These are phyloP conservation scores for Perccottus glenii DNA, from an alignment of 2,113 vertebrate genomes.

Conservation along the genomic window DNA sequence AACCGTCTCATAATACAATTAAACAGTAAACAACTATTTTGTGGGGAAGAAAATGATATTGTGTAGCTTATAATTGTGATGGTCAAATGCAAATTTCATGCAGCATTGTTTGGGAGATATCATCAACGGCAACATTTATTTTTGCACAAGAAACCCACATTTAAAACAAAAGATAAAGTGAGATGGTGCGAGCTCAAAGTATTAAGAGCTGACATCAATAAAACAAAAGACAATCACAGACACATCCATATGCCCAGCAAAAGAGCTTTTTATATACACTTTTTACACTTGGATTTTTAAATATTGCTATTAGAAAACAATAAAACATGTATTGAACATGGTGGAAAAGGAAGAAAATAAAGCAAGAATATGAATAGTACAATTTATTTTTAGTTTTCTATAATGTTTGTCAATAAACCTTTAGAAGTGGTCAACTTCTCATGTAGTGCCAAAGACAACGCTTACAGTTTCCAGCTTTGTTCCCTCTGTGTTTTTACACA, in stretches of 20 bases:
- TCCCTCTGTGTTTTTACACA: slow-evolving; percentile 27
- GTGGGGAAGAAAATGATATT: slow-evolving; percentile 42
- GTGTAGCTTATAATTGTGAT: slow-evolving; percentile 41
- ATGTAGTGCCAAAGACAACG: slow-evolving; percentile 64
- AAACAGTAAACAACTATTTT: slow-evolving; percentile 52
- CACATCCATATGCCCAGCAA: slow-evolving; percentile 75
- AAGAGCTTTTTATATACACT: slow-evolving; percentile 78
- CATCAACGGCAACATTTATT: slow-evolving; percentile 51
- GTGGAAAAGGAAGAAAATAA: slow-evolving; percentile 68
- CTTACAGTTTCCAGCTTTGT: slow-evolving; percentile 43
- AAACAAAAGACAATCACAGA: slow-evolving; percentile 73
- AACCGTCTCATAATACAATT: slow-evolving; percentile 47
- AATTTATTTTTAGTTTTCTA: slow-evolving; percentile 38
- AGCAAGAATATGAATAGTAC: slow-evolving; percentile 53
- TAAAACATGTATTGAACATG: slow-evolving; percentile 74
- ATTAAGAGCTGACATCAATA: slow-evolving; percentile 68
- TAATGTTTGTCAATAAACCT: slow-evolving; percentile 16
- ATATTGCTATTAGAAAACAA: slow-evolving; percentile 83
- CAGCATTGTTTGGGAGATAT: slow-evolving; percentile 55
- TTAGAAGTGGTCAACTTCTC: slow-evolving; percentile 38
- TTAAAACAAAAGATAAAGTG: slow-evolving; percentile 50
- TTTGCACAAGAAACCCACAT: slow-evolving; percentile 65
- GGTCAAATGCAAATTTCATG: slow-evolving; percentile 67
- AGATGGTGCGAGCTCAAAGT: slow-evolving; percentile 51
- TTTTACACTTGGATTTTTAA: slow-evolving; percentile 74